Evolutionary conservation across 2,797 vertebrate species (phyloP).

Genomic region (Molossus alvarezi): DNA sequence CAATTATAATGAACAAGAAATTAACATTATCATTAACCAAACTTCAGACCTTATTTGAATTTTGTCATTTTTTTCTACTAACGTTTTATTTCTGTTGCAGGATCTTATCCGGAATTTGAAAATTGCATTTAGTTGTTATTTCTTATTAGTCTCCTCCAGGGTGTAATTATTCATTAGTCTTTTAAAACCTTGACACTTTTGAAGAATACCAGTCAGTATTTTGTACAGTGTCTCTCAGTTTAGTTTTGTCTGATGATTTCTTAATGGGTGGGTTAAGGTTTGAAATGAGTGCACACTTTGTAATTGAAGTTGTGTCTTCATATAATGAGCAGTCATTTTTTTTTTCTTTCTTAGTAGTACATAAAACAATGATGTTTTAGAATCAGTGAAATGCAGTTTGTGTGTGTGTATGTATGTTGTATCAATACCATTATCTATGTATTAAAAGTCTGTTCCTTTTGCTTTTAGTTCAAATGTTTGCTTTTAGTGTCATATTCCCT

Average conservation of each 20-base stretch:
- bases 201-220: not conserved
- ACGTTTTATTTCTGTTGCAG: not conserved
- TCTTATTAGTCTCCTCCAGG: not conserved
- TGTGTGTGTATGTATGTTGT: not conserved
- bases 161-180: not conserved
- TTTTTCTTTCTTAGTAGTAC: constrained; percentile 11
- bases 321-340: not conserved
- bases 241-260: not conserved
- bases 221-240: not conserved
- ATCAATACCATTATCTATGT: not conserved
- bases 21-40: constrained; percentile 21
- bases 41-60: constrained; percentile 15
- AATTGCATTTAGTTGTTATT: not conserved
- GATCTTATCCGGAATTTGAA: not conserved
- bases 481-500: not conserved
- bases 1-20: constrained; percentile 10
- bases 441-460: not conserved
- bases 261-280: not conserved
- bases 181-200: not conserved
- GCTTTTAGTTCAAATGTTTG: not conserved
- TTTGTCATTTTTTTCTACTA: not conserved
- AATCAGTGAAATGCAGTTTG: not conserved
- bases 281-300: not conserved
- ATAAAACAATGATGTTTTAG: not conserved
- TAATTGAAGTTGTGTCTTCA: constrained; percentile 6